Conservation (phyloP, 2,888 invertebrate species). For the Timandra comae region DNA sequence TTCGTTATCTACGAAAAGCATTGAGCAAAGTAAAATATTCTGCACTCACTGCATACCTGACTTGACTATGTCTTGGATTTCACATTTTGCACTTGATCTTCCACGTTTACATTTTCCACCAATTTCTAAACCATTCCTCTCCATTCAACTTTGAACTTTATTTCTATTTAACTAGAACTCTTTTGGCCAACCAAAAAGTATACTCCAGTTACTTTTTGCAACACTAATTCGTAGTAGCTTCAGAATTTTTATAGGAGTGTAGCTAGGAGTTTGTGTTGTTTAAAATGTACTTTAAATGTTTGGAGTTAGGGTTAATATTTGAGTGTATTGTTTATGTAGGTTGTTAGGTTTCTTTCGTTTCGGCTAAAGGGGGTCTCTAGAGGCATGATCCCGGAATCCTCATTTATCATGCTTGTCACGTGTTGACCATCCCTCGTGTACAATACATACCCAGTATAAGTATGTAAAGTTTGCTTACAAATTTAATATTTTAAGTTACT, state of each 20-base stretch:
- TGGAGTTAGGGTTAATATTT: slow-evolving; percentile 31
- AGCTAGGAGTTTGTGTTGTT: slow-evolving; percentile 20
- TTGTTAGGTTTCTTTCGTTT: slow-evolving; percentile 50
- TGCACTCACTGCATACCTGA: slow-evolving; percentile 50
- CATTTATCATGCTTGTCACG: slow-evolving; percentile 76
- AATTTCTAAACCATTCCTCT: slow-evolving; percentile 26
- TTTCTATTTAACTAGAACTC: slow-evolving; percentile 20
- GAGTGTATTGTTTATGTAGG: slow-evolving; percentile 21
- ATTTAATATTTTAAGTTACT: slow-evolving; percentile 20
- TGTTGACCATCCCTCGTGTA: slow-evolving; percentile 71
- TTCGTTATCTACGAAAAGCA: slow-evolving; percentile 6
- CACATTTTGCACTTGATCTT: slow-evolving; percentile 51
- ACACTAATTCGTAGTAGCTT: slow-evolving; percentile 58
- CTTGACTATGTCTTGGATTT: slow-evolving; percentile 58
- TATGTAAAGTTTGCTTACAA: slow-evolving; percentile 35
- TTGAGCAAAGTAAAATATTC: slow-evolving; percentile 43
- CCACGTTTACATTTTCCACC: slow-evolving; percentile 28
- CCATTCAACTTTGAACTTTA: slow-evolving; percentile 35
- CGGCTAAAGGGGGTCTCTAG: slow-evolving; percentile 63
- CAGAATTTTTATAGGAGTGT: slow-evolving; percentile 53
- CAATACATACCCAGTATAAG: slow-evolving; percentile 55
- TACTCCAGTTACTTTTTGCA: slow-evolving; percentile 56
- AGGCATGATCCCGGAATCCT: slow-evolving; percentile 69
- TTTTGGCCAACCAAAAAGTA: slow-evolving; percentile 27
- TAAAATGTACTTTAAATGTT: slow-evolving; percentile 27